Evolutionary conservation across 2,113 vertebrate genomes (phyloP).

Genomic region (Catharus bicknelli): DNA sequence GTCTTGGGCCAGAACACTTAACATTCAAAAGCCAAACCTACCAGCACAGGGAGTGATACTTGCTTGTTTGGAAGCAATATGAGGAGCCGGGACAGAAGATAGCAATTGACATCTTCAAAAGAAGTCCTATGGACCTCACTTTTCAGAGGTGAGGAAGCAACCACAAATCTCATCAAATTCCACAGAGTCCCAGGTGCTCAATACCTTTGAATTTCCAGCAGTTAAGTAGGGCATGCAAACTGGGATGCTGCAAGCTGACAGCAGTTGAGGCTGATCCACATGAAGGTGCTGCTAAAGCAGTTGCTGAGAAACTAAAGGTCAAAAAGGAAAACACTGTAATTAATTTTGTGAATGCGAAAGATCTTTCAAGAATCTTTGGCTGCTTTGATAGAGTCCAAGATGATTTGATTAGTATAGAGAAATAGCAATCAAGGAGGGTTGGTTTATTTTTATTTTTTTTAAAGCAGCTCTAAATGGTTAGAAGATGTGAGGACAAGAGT

Average conservation of each 20-base stretch:
- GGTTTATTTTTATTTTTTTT: neutral
- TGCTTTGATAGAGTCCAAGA: neutral
- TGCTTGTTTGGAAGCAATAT: constrained; percentile 5
- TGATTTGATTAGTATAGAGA: neutral
- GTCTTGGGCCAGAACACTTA: neutral
- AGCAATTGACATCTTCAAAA: neutral
- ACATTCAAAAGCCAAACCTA: constrained; percentile 4
- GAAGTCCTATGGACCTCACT: constrained; percentile 9
- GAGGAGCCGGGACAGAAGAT: neutral
- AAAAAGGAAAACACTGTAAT: neutral
- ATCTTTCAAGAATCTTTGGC: neutral
- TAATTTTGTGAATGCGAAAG: neutral
- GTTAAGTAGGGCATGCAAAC: constrained; percentile 34
- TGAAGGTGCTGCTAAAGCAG: neutral
- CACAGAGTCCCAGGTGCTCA: neutral
- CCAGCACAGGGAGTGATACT: neutral
- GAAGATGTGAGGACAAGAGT: neutral
- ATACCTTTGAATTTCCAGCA: constrained; percentile 28
- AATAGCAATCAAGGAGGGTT: neutral
- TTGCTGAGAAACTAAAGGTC: neutral
- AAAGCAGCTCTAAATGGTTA: neutral
- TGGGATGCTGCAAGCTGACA: neutral
- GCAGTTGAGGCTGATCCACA: neutral
- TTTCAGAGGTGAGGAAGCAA: constrained; percentile 24
- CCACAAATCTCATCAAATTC: constrained; percentile 23